Percentiles rank a stretch among this genome's conserved stretches.
Evolutionary conservation across 2,888 invertebrate species (phyloP).

Genomic region (Nephrotoma appendiculata): DNA sequence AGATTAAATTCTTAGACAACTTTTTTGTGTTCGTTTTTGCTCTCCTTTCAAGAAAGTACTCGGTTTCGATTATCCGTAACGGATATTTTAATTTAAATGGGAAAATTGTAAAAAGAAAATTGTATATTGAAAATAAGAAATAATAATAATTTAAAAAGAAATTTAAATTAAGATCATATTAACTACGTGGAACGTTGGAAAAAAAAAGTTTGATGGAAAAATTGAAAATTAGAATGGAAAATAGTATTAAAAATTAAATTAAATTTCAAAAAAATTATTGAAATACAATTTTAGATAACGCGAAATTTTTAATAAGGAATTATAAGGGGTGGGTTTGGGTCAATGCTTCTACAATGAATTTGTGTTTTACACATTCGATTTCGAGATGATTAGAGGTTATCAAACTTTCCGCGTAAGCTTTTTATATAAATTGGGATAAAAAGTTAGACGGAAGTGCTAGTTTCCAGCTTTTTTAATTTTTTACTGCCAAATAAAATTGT

Average conservation of each 20-base stretch:
- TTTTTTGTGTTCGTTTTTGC: background rate
- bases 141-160: background rate
- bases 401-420: too few species aligned
- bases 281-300: background rate
- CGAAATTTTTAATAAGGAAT: too few species aligned
- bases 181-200: background rate
- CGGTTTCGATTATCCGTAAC: slow-evolving; percentile 5
- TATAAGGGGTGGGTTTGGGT: too few species aligned
- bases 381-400: too few species aligned
- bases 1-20: slow-evolving; percentile 4
- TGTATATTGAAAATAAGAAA: background rate
- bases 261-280: background rate
- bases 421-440: too few species aligned
- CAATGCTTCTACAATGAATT: too few species aligned
- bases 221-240: background rate
- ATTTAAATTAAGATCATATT: background rate
- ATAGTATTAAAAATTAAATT: background rate
- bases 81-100: slow-evolving; percentile 6
- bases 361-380: too few species aligned
- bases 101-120: background rate
- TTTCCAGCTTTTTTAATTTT: too few species aligned
- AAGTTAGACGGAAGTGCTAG: too few species aligned
- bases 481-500: too few species aligned
- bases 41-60: background rate
- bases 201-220: background rate